Conservation (phyloP, 2,888 invertebrate genomes). For the Mythimna impura region DNA sequence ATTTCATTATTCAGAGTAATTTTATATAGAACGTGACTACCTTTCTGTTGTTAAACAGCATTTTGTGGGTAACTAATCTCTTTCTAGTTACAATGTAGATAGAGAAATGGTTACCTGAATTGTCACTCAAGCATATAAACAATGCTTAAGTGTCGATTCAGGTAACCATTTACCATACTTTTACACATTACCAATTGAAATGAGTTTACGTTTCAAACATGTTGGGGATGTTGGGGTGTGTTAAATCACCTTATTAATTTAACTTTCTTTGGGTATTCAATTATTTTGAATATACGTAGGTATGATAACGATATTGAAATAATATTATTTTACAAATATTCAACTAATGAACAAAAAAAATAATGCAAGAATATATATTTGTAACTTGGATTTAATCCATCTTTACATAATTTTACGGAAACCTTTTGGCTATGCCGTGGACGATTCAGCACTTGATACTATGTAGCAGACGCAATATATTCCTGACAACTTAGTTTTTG, state of each 20-base stretch:
- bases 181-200: slow-evolving; percentile 25
- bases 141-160: too few relatives aligned
- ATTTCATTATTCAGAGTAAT: slow-evolving; percentile 39
- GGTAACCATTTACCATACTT: too few relatives aligned
- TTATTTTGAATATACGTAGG: not conserved
- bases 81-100: not conserved
- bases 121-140: slow-evolving; percentile 3
- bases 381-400: slow-evolving; percentile 48
- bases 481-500: slow-evolving; percentile 65
- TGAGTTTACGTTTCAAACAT: not conserved
- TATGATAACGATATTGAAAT: too few relatives aligned
- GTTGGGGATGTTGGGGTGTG: not conserved
- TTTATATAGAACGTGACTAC: slow-evolving; percentile 15
- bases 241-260: not conserved
- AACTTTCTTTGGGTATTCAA: not conserved
- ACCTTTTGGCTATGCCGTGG: slow-evolving; percentile 46
- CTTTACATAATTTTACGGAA: slow-evolving; percentile 31
- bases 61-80: slow-evolving; percentile 30
- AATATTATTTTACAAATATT: too few relatives aligned
- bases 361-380: not conserved
- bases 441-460: slow-evolving; percentile 50
- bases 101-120: slow-evolving; percentile 1
- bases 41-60: slow-evolving; percentile 11
- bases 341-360: not conserved
- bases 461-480: slow-evolving; percentile 59